These are phyloP conservation scores for Notodonta ziczac DNA, from an alignment of 2,888 invertebrate genomes.

Conservation along the genomic window DNA sequence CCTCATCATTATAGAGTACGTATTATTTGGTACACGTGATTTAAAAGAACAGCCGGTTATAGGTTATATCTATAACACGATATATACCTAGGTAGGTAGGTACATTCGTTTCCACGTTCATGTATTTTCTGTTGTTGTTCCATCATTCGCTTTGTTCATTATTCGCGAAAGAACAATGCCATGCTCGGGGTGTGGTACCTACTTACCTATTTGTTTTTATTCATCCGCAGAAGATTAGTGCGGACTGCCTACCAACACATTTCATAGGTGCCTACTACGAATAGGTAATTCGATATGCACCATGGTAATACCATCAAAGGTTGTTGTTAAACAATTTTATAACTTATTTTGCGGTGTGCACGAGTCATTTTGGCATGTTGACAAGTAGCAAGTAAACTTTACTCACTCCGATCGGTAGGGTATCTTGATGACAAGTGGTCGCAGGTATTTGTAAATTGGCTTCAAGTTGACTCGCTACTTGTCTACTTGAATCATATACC, in stretches of 20 bases:
- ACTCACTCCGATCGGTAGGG: too few species aligned
- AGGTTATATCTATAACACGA: not conserved
- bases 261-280: not conserved
- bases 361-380: too few species aligned
- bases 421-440: too few species aligned
- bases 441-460: too few species aligned
- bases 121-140: not conserved
- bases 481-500: too few species aligned
- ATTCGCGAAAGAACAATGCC: not conserved
- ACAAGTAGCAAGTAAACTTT: too few species aligned
- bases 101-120: not conserved
- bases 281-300: too few species aligned
- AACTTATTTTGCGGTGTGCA: too few species aligned
- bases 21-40: slow-evolving; percentile 2
- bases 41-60: not conserved
- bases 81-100: too few species aligned
- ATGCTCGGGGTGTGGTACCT: not conserved
- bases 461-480: too few species aligned
- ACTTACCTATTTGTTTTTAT: not conserved
- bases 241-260: not conserved
- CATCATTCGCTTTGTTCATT: not conserved
- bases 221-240: not conserved
- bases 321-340: too few species aligned
- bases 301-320: too few species aligned
- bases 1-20: not conserved